Evolutionary conservation across 2,797 vertebrate species (phyloP).

Genomic region (Peromyscus nudipes): DNA sequence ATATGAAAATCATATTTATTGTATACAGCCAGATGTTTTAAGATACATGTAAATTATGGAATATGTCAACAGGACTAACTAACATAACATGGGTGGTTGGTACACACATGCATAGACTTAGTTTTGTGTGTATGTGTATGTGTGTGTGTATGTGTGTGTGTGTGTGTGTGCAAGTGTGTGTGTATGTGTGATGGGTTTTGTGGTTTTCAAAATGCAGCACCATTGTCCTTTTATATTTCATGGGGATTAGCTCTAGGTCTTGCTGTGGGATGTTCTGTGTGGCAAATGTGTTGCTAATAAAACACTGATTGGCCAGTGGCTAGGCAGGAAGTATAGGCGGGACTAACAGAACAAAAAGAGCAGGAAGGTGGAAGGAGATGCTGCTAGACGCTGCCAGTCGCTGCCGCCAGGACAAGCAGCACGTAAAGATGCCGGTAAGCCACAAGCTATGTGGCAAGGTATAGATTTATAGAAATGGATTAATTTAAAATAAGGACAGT

Average conservation of each 20-base stretch:
- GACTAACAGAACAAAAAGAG: too few species aligned
- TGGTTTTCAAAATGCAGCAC: background rate
- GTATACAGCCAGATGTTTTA: background rate
- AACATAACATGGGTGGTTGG: background rate
- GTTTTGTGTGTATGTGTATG: background rate
- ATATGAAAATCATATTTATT: background rate
- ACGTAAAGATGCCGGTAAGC: too few species aligned
- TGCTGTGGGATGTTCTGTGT: too few species aligned
- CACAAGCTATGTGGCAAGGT: too few species aligned
- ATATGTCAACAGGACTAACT: background rate
- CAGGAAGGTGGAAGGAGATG: too few species aligned
- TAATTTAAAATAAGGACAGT: too few species aligned
- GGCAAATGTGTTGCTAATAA: too few species aligned
- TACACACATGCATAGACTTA: background rate
- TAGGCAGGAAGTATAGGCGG: too few species aligned
- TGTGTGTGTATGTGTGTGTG: background rate
- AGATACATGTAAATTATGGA: background rate
- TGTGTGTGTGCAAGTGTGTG: background rate
- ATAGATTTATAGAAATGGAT: too few species aligned
- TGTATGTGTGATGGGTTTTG: background rate
- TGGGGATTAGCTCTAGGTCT: background rate
- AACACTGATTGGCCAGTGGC: too few species aligned
- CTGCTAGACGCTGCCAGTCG: too few species aligned
- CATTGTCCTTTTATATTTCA: background rate
- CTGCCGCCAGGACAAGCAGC: too few species aligned